Percentiles rank a stretch among this genome's conserved stretches.
phyloP scores from a whole-genome alignment of 2,113 vertebrate genomes.

The Trematomus loennbergii region DNA sequence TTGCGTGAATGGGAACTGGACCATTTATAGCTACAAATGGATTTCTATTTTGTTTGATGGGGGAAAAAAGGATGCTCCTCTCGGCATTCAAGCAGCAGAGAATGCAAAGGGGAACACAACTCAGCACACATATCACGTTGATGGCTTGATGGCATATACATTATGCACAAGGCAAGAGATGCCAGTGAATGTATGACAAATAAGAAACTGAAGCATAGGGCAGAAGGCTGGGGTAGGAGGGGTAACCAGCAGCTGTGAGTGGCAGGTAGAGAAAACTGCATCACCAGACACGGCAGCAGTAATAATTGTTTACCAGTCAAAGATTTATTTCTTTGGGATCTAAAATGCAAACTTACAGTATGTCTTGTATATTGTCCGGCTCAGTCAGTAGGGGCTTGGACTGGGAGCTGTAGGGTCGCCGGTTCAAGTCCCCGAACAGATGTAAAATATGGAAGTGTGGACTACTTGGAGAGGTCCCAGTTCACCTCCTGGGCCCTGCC shows the following conservation, averaged over 20 bases:
- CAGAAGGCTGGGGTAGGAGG: slow-evolving; percentile 20
- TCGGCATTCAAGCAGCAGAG: slow-evolving; percentile 44
- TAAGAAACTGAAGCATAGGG: slow-evolving; percentile 40
- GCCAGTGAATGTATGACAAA: slow-evolving; percentile 59
- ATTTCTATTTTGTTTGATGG: slow-evolving; percentile 39
- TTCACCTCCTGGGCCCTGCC: too few species aligned
- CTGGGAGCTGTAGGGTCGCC: too few species aligned
- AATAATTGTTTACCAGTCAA: background rate
- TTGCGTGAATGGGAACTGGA: slow-evolving; percentile 34
- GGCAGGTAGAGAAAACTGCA: slow-evolving; percentile 8
- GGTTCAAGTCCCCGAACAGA: too few species aligned
- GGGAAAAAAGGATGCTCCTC: background rate
- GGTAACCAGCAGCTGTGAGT: slow-evolving; percentile 25
- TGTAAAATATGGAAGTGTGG: too few species aligned
- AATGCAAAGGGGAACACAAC: slow-evolving; percentile 25
- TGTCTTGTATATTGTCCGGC: background rate
- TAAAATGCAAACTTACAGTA: background rate
- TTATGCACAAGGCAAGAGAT: slow-evolving; percentile 57
- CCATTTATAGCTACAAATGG: slow-evolving; percentile 64
- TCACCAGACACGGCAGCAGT: background rate
- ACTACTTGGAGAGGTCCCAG: too few species aligned
- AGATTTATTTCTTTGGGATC: too few species aligned
- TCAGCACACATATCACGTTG: slow-evolving; percentile 29
- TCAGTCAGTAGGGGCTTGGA: too few species aligned
- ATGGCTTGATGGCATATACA: slow-evolving; percentile 41